Evolutionary conservation across 2,888 invertebrate genomes (phyloP), one percentile per base, ranked within the genome.

Genomic region (Dioctria linearis): DNA sequence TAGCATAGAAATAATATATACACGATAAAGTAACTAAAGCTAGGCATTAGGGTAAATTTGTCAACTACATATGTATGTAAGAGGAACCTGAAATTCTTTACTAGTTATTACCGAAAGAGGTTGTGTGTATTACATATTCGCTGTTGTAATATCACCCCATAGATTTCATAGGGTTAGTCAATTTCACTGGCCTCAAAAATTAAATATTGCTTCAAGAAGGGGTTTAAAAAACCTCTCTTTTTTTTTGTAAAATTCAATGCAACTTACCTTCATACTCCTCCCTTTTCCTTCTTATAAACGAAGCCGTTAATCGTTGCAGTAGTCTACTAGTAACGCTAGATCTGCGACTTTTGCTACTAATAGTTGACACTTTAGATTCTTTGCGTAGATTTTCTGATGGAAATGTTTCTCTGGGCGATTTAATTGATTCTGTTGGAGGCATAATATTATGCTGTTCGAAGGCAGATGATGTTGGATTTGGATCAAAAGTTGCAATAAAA

Each of bases 201-300:
- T 25, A 2, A 25, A 25, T 25, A 2, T 25, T 25, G 25, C 25
- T 2, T 25, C 25, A 25, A 25, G 25, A 25, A 25, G 25, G 46
- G 46, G 5, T 46, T 46, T 46, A 46, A 2, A 46, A 46, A 46
- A 46, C 46, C 46, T 46, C 46, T 46, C 2, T 8, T 25, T 0
- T 25, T 25, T 25, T 25, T 25, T 25, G 2, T 8, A 5, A 6
- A 8, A 5, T 67, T 13, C 25, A 49, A 13, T 5, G 40, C 25
- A 1, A 84, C 87, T 86, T 84, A 88, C 88, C 88, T 87, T 87
- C 87, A 80, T 88, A 88, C 82, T 88, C 88, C 65, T 83, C 85
- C 43, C 87, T 86, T 82, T 88, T 88, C 46, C 84, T 84, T 51
- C 87, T 85, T 80, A 88, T 82, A 82, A 88, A 87, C 3, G 88